Conservation (phyloP, 2,113 vertebrate species). For the Pseudopipra pipra region DNA sequence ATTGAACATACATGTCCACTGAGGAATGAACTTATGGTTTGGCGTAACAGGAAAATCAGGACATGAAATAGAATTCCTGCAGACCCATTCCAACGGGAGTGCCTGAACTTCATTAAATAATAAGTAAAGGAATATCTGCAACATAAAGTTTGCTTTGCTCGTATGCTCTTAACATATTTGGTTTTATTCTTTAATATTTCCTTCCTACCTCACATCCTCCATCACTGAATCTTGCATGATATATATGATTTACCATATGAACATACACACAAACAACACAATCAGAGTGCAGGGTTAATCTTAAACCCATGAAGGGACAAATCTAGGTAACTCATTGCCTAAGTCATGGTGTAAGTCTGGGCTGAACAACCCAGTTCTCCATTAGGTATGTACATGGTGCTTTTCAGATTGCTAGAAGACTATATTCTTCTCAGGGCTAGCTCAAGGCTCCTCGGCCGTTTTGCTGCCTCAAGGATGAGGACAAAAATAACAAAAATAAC, state of each 20-base stretch:
- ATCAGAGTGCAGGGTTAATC: rapidly evolving
- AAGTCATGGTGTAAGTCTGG: rapidly evolving
- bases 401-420: neutral
- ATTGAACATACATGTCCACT: neutral
- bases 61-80: neutral
- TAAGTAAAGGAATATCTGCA: neutral
- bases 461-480: neutral
- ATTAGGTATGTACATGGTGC: neutral
- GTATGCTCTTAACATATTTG: neutral
- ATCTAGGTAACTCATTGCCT: neutral
- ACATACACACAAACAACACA: rapidly evolving
- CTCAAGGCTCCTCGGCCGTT: neutral
- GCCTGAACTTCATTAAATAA: neutral
- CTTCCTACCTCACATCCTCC: neutral
- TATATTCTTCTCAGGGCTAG: neutral
- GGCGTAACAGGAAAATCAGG: neutral
- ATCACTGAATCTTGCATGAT: neutral
- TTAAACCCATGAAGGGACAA: neutral
- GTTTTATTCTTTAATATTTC: neutral
- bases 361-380: neutral
- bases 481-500: neutral
- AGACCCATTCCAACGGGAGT: neutral
- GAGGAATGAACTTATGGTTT: neutral
- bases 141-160: neutral
- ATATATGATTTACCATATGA: neutral